Base-by-base conservation (phyloP, 2,797 vertebrate species). In the Acanthurus tractus region DNA sequence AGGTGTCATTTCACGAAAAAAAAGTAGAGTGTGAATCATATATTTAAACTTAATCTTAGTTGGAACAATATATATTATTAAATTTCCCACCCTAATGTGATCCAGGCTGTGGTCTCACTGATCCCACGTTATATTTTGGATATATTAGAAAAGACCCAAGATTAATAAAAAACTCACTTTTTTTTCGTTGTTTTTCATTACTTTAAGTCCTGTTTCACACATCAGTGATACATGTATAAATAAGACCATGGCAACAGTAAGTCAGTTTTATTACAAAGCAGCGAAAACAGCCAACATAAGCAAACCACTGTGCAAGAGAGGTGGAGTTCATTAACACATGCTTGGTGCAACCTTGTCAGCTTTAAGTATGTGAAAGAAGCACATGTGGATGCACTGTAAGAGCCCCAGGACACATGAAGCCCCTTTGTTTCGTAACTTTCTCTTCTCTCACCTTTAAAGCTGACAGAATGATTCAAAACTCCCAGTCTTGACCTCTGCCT, bases 291-390 rank as follows among this genome's bases (percentile, higher is more conserved):
- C 64, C 78, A 89, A 79, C 18, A 56, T 38, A 69, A 79, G 58
- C 72, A 78, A 81, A 85, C 76, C 40, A 45, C 75, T 8, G 45
- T 49, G 61, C 34, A 57, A 50, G 67, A 76, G 73, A 81, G 66
- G 44, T 38, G 23, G 56, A 76, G 76, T 68, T 86, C 74, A 84
- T 83, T 86, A 72, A 80, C 82, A 58, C 23, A 58, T 36, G 29
- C 62, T 82, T 59, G 42, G 63, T 55, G 20, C 25, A 64, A 69
- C 63, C 62, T 46, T 70, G 50, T 69, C 42, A 20, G 48, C 71
- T 81, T 81, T 62, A 81, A 75, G 78, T 80, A 50, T 72, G 68
- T 56, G 46, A 45, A 81, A 36, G 44, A 13, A 59, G 34, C 56
- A 54, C 20, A 67, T 56, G 61, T 52, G 77, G 72, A 78, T 4